Evolutionary conservation across 1,140 invertebrate genomes (phyloP).

Genomic region (Asobara japonica): DNA sequence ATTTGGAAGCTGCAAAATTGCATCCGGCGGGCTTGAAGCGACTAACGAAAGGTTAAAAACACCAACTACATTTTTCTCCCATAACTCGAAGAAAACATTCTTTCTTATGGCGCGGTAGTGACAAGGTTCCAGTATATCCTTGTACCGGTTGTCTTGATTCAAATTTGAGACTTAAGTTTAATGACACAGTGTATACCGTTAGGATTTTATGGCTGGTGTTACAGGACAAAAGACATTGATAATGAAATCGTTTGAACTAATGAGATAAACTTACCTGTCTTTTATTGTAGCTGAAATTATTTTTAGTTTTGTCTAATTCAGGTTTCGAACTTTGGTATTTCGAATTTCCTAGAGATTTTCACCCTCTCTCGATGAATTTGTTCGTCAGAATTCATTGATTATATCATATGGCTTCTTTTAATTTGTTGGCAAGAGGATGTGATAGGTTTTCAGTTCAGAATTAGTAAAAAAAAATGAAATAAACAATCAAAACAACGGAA

Average conservation of each 20-base stretch:
- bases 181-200: slow-evolving; percentile 31
- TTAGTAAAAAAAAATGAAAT: slow-evolving; percentile 39
- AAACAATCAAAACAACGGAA: slow-evolving; percentile 60
- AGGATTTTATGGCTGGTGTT: slow-evolving; percentile 50
- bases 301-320: neutral
- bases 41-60: neutral
- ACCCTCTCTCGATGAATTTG: too few relatives aligned
- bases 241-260: slow-evolving; percentile 30
- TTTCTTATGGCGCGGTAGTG: slow-evolving; percentile 1
- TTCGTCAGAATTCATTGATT: neutral
- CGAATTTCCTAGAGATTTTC: neutral
- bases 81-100: neutral
- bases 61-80: neutral
- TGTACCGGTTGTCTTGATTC: neutral
- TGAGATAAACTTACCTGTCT: slow-evolving; percentile 34
- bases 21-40: neutral
- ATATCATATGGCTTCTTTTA: neutral
- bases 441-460: slow-evolving; percentile 43
- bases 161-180: slow-evolving; percentile 12
- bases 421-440: slow-evolving; percentile 50
- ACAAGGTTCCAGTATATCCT: neutral
- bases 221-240: slow-evolving; percentile 40
- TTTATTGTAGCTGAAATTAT: slow-evolving; percentile 20
- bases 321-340: neutral
- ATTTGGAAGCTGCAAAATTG: too few relatives aligned